Conservation (phyloP, 2,888 invertebrate genomes). For the Eristalis pertinax region DNA sequence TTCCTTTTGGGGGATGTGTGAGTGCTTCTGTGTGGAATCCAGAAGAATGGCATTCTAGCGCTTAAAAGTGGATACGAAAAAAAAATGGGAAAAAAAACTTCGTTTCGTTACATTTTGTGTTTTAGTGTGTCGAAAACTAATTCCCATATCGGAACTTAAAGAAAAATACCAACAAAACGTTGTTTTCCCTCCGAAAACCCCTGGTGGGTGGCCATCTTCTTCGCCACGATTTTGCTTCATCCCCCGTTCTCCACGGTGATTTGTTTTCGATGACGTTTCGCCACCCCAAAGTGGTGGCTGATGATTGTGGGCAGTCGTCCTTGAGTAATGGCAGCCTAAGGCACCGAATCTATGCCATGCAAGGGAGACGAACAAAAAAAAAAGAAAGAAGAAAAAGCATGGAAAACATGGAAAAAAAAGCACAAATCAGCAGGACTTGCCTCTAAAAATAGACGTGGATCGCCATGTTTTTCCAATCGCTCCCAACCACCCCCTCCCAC, state of each 20-base stretch:
- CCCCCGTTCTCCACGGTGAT: neutral
- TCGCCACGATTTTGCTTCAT: too few species aligned
- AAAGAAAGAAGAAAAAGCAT: neutral
- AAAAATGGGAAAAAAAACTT: constrained; percentile 9
- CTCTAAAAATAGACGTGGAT: neutral
- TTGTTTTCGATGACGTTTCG: neutral
- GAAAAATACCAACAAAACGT: neutral
- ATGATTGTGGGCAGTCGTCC: neutral
- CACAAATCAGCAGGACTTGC: neutral
- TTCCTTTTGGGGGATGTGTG: neutral
- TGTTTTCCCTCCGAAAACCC: too few species aligned
- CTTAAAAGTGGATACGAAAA: constrained; percentile 41
- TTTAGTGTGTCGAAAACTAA: constrained; percentile 1
- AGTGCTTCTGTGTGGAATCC: constrained; percentile 53
- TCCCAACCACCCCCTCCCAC: too few species aligned
- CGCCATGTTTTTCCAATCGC: constrained; percentile 44
- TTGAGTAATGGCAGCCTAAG: neutral
- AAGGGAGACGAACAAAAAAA: neutral
- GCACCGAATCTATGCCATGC: neutral
- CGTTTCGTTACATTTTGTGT: constrained; percentile 13
- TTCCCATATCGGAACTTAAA: constrained; percentile 4
- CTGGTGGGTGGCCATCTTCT: neutral
- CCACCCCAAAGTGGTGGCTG: neutral
- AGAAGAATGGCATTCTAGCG: constrained; percentile 69
- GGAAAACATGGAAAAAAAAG: neutral